A percentile compares a stretch with the other conserved stretches of the same genome.
These are phyloP conservation scores for Emydocephalus ijimae DNA, from an alignment of 2,113 vertebrate genomes.

Conservation along the genomic window DNA sequence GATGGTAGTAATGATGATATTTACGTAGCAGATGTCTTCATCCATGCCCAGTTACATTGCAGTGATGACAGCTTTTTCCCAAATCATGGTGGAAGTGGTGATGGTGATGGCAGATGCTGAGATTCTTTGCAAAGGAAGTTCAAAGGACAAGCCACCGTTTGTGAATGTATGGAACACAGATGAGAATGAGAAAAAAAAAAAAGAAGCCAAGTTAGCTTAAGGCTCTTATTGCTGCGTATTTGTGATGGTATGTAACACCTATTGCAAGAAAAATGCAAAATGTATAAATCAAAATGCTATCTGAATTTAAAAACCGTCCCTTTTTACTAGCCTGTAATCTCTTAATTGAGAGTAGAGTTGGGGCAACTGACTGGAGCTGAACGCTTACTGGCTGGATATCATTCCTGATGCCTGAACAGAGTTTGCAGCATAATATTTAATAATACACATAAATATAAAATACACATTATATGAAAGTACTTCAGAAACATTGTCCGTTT, in stretches of 20 bases:
- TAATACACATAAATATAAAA: no score
- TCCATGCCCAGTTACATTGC: not conserved
- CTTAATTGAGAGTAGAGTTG: not conserved
- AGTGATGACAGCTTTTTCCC: conserved; percentile 8
- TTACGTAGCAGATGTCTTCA: not conserved
- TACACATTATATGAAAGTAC: not conserved
- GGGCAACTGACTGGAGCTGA: not conserved
- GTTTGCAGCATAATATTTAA: no score
- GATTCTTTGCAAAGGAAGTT: not conserved
- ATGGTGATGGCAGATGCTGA: not conserved
- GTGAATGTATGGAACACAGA: conserved; percentile 7
- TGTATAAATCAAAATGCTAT: not conserved
- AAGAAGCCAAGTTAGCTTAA: not conserved
- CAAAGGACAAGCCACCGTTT: not conserved
- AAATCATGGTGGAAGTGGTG: conserved; percentile 3
- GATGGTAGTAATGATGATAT: conserved; percentile 16
- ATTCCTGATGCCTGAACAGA: not conserved
- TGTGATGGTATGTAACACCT: not conserved
- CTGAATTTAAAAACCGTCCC: not conserved
- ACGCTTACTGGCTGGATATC: not conserved
- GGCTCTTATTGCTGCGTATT: not conserved
- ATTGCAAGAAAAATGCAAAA: not conserved
- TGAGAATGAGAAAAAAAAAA: conserved; percentile 1
- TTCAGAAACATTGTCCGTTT: not conserved
- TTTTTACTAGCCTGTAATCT: not conserved